Conservation (phyloP, 2,888 invertebrate genomes). For the Mythimna loreyi region DNA sequence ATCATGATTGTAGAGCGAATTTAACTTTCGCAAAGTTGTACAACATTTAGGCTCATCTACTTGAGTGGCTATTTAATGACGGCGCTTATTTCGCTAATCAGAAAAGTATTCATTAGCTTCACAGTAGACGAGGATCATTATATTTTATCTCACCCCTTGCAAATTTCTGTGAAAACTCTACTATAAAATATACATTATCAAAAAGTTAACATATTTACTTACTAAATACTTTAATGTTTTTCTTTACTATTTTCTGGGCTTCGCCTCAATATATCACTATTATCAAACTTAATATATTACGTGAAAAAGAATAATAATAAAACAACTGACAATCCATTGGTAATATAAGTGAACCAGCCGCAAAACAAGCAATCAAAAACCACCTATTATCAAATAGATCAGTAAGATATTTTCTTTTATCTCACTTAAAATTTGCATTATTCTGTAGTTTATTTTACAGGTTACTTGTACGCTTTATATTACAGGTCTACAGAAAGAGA, state of each 20-base stretch:
- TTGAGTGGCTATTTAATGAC: constrained; percentile 84
- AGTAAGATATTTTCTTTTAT: too few relatives aligned
- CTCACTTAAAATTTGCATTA: too few relatives aligned
- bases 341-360: too few relatives aligned
- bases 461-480: too few relatives aligned
- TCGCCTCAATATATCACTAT: constrained; percentile 4
- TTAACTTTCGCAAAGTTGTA: constrained; percentile 84
- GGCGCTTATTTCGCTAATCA: constrained; percentile 79
- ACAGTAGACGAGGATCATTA: constrained; percentile 57
- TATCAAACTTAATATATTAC: not conserved
- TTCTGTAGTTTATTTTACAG: too few relatives aligned
- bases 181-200: constrained; percentile 27
- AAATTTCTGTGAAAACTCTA: constrained; percentile 16
- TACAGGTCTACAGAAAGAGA: too few relatives aligned
- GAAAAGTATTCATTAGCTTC: constrained; percentile 76
- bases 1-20: constrained; percentile 85
- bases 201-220: constrained; percentile 32
- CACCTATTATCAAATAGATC: too few relatives aligned
- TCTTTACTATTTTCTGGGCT: not conserved
- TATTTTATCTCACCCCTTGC: constrained; percentile 46
- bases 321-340: too few relatives aligned
- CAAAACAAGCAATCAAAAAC: too few relatives aligned
- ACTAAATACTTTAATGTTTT: not conserved
- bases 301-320: not conserved
- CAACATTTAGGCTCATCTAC: constrained; percentile 85